Evolutionary conservation across 2,888 invertebrate species (phyloP), one percentile per base, ranked within the genome.

Genomic region (Standfussiana lucernea): DNA sequence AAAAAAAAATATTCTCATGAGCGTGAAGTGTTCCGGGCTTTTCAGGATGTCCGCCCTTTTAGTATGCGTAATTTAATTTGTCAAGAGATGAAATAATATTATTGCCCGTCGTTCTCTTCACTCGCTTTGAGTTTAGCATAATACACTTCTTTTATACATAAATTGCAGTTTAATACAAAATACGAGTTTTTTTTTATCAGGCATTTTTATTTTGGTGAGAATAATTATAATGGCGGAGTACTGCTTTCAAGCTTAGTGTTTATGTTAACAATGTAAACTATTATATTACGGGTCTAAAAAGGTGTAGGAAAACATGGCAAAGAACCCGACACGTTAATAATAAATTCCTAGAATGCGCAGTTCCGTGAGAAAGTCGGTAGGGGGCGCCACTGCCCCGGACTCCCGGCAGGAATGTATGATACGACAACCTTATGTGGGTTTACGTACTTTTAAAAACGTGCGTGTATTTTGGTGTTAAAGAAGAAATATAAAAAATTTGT

Each of bases 51-150:
- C 24, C 40, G 37, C 64, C 77, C 77, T 77, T 85, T 79, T 88
- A 76, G 80, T 77, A 77, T 76, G 72, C 79, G 80, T 83, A 83
- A 85, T 85, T 82, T 78, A 83, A 86, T 87, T 86, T 88, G 72
- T 82, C 65, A 78, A 45, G 42, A 72, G 65, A 82, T 69, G 66
- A 77, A 78, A 82, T 28, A 69, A 78, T 65, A 85, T 75, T 64
- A 84, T 80, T 47, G 68, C 21, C 32, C 37, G 56, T 11, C 37
- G 45, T 72, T 76, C 32, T 68, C 68, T 59, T 32, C 7, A 61
- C 32, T 66, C 40, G 53, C 78, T 72, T 68, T 13, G 40, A 56
- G 50, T 68, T 77, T 47, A 71, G 35, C 71, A 72, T 72, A 72
- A 35, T 11, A 56, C 35, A n/a, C 8, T 47, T 68, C 1, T 68